These are phyloP conservation scores for Bacillus rossius DNA, from an alignment of 1,140 invertebrate genomes.

Conservation along the genomic window DNA sequence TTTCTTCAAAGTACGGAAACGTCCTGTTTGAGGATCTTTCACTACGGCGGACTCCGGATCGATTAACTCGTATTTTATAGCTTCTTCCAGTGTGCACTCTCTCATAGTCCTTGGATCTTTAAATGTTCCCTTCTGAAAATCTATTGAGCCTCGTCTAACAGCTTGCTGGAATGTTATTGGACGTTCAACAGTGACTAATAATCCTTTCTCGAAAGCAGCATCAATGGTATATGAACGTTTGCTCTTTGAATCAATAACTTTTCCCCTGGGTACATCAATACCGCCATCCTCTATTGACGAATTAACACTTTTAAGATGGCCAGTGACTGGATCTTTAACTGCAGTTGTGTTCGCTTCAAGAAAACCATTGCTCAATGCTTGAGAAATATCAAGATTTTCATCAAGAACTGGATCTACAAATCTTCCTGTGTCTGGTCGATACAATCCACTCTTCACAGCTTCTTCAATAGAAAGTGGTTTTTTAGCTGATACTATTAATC, in stretches of 20 bases:
- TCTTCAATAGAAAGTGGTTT: constrained; percentile 70
- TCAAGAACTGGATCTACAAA: constrained; percentile 70
- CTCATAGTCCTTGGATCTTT: constrained; percentile 44
- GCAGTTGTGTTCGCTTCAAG: constrained; percentile 71
- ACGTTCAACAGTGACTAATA: constrained; percentile 66
- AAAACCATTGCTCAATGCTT: constrained; percentile 64
- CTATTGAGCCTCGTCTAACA: constrained; percentile 45
- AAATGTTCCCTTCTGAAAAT: constrained; percentile 42
- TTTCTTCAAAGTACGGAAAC: constrained; percentile 62
- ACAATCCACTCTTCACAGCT: constrained; percentile 68
- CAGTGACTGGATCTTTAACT: constrained; percentile 67
- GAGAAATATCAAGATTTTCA: constrained; percentile 60
- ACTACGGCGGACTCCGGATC: constrained; percentile 69
- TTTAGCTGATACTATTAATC: constrained; percentile 66
- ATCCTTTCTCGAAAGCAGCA: constrained; percentile 62
- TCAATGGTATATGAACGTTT: constrained; percentile 66
- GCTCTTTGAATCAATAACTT: constrained; percentile 70
- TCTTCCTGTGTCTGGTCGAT: constrained; percentile 68
- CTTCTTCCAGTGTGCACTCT: constrained; percentile 72
- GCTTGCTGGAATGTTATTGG: constrained; percentile 57
- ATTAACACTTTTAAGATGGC: constrained; percentile 63
- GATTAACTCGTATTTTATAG: constrained; percentile 67
- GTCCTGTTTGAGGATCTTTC: constrained; percentile 68
- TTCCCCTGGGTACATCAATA: constrained; percentile 68
- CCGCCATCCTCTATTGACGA: constrained; percentile 74